Evolutionary conservation across 2,113 vertebrate species (phyloP), one percentile per base, ranked within the genome.

Genomic region (Plecturocebus donacophilus): DNA sequence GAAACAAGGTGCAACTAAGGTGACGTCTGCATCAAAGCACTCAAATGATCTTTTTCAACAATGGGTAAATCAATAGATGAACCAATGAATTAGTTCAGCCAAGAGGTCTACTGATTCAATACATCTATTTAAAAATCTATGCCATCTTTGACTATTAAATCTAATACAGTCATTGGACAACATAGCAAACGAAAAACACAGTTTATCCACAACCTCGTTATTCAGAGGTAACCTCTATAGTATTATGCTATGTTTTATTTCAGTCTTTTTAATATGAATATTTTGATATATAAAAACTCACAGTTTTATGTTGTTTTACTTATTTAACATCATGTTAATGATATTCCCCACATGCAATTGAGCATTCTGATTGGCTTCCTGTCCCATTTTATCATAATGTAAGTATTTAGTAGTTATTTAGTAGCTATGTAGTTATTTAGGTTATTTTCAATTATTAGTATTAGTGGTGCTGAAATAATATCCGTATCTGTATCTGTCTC

Each of bases 401-500:
- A 90, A n/a, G 3, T 32, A 87, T 75, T 38, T 10, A n/a, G n/a
- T n/a, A n/a, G n/a, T n/a, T n/a, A n/a, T n/a, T n/a, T n/a, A n/a
- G n/a, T n/a, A n/a, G n/a, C 11, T 52, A 0, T 75, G 71, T 91
- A 17, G 40, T 56, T 38, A 71, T 70, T 83, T 97, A 49, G 21
- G 3, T 86, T 86, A 35, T 79, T 95, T 92, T 3, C 52, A 71
- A 49, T 87, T 97, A 92, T 90, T 75, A 61, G 45, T 88, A 79
- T 73, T 91, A 47, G 11, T 90, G 25, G 73, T 13, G 70, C 13
- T 92, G 77, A 79, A 68, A 86, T 75, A 54, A 71, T 30, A 64
- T 32, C 27, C 4, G 8, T 58, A 23, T 58, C 25, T 64, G 3
- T 61, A 12, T 32, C 27, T 30, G 27, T 64, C 12, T 64, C 25